Evolutionary conservation across 2,113 vertebrate genomes (phyloP).

Genomic region (Mionectes macconnelli): DNA sequence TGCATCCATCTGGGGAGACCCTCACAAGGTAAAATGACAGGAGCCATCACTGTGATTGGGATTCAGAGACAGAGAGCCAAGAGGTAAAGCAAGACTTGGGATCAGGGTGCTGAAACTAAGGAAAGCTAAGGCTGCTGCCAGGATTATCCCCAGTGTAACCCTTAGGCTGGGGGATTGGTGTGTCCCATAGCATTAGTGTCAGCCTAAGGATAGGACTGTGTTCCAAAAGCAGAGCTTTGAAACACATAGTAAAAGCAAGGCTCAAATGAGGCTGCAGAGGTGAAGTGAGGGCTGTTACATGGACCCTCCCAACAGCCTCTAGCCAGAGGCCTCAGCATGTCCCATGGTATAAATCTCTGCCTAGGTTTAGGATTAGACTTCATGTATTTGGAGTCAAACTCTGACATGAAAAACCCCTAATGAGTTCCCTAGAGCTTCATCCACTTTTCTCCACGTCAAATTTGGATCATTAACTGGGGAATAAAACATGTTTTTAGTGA

Average conservation of each 20-base stretch:
- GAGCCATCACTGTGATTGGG: not conserved
- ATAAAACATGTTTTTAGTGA: not conserved
- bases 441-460: not conserved
- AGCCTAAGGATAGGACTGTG: not conserved
- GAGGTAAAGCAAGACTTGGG: not conserved
- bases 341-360: not conserved
- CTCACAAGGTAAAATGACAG: not conserved
- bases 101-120: not conserved
- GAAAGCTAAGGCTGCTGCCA: not conserved
- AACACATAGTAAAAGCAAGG: not conserved
- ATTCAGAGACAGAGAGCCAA: not conserved
- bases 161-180: fast-evolving
- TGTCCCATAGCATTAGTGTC: not conserved
- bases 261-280: not conserved
- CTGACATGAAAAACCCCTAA: slow-evolving; percentile 9
- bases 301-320: not conserved
- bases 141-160: not conserved
- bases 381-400: not conserved
- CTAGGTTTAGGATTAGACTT: not conserved
- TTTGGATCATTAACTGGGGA: not conserved
- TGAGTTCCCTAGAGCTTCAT: slow-evolving; percentile 15
- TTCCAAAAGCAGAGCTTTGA: not conserved
- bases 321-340: not conserved
- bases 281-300: not conserved
- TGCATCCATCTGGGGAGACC: fast-evolving